These are phyloP conservation scores for Anabacerthia variegaticeps DNA, from an alignment of 2,797 vertebrate genomes.

Conservation along the genomic window DNA sequence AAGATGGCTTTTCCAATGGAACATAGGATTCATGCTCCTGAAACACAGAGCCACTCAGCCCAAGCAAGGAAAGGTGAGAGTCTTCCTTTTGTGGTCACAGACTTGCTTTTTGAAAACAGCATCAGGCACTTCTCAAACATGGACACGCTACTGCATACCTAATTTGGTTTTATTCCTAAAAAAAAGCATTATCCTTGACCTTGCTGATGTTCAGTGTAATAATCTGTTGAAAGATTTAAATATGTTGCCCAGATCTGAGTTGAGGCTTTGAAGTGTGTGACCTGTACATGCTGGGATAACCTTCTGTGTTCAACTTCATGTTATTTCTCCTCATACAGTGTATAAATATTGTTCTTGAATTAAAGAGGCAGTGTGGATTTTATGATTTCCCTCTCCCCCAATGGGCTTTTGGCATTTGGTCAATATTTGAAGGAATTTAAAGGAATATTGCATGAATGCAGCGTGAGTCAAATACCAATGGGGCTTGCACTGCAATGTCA, in stretches of 20 bases:
- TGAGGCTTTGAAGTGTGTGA: background rate
- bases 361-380: background rate
- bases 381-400: background rate
- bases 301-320: background rate
- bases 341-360: background rate
- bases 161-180: background rate
- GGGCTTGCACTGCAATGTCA: background rate
- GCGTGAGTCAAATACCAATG: fast-evolving
- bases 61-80: background rate
- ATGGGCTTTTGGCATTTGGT: background rate
- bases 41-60: background rate
- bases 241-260: background rate
- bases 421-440: background rate
- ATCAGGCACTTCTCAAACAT: background rate
- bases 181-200: background rate
- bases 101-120: background rate
- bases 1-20: background rate
- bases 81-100: background rate
- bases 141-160: fast-evolving
- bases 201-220: background rate
- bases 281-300: fast-evolving
- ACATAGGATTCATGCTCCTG: background rate
- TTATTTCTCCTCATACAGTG: background rate
- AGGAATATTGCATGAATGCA: background rate
- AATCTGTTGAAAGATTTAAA: background rate